Conservation (phyloP, 2,888 invertebrate genomes). For the Camptogramma bilineatum region DNA sequence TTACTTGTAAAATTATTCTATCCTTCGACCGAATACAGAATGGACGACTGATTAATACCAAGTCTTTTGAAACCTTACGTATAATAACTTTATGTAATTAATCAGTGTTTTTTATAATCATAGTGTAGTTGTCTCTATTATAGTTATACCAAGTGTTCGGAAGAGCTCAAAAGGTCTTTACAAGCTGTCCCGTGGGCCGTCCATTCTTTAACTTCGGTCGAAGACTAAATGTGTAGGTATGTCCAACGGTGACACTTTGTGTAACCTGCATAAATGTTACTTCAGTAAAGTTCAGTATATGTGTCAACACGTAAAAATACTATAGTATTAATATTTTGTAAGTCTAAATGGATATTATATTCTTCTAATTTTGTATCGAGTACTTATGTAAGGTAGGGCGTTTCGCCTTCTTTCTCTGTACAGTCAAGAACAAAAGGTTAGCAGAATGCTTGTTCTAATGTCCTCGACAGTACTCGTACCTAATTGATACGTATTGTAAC, state of each 20-base stretch:
- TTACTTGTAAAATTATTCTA: constrained; percentile 17
- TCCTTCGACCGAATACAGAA: constrained; percentile 37
- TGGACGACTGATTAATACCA: constrained; percentile 15
- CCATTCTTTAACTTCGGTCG: constrained; percentile 45
- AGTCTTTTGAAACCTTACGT: constrained; percentile 16
- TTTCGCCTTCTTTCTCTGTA: constrained; percentile 43
- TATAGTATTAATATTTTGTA: constrained; percentile 77
- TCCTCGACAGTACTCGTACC: constrained; percentile 54
- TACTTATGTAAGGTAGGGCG: constrained; percentile 61
- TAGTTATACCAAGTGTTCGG: constrained; percentile 8
- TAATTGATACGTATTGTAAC: constrained; percentile 71
- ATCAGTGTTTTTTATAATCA: constrained; percentile 14
- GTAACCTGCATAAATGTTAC: constrained; percentile 64
- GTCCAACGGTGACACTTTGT: constrained; percentile 63
- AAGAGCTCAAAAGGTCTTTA: not conserved
- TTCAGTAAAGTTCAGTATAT: constrained; percentile 73
- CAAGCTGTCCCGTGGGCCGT: constrained; percentile 16
- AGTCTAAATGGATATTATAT: constrained; percentile 84
- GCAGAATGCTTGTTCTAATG: constrained; percentile 33
- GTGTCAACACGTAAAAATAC: constrained; percentile 70
- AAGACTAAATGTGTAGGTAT: constrained; percentile 42
- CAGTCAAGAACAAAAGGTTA: constrained; percentile 33
- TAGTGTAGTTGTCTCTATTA: constrained; percentile 7
- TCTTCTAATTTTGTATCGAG: constrained; percentile 85
- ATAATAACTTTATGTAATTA: constrained; percentile 10